Evolutionary conservation across 2,113 vertebrate species (phyloP).

Genomic region (Isichthys henryi): DNA sequence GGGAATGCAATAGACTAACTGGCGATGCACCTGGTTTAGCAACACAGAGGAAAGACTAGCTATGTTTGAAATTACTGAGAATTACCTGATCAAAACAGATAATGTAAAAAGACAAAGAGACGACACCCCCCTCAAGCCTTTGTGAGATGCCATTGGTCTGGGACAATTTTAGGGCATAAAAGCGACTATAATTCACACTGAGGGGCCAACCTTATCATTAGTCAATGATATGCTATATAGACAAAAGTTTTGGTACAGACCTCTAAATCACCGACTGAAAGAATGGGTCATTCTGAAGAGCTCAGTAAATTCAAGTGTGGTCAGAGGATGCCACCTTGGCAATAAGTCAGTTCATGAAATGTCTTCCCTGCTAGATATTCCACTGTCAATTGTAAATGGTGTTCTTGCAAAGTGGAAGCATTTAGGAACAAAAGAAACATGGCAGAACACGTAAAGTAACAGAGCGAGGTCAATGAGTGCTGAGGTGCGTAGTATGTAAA

Average conservation of each 20-base stretch:
- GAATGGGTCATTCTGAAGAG: background rate
- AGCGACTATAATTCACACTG: background rate
- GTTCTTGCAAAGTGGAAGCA: background rate
- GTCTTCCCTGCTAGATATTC: background rate
- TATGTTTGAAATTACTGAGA: background rate
- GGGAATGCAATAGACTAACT: slow-evolving; percentile 57
- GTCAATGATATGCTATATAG: background rate
- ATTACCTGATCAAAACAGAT: slow-evolving; percentile 39
- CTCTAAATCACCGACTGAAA: background rate
- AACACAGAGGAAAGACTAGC: slow-evolving; percentile 36
- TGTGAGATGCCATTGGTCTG: background rate
- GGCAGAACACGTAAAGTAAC: background rate
- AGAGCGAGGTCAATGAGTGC: background rate
- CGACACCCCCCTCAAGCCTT: background rate
- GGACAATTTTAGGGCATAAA: background rate
- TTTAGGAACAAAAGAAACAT: background rate
- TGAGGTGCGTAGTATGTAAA: background rate
- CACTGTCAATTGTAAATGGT: background rate
- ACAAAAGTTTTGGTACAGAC: background rate
- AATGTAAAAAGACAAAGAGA: slow-evolving; percentile 31
- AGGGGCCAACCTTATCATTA: background rate
- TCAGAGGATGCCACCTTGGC: background rate
- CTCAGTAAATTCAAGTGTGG: background rate
- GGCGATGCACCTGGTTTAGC: slow-evolving; percentile 58
- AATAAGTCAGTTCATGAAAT: background rate